Evolutionary conservation across 2,797 vertebrate species (phyloP).

Genomic region (Halcyon chelicuti): DNA sequence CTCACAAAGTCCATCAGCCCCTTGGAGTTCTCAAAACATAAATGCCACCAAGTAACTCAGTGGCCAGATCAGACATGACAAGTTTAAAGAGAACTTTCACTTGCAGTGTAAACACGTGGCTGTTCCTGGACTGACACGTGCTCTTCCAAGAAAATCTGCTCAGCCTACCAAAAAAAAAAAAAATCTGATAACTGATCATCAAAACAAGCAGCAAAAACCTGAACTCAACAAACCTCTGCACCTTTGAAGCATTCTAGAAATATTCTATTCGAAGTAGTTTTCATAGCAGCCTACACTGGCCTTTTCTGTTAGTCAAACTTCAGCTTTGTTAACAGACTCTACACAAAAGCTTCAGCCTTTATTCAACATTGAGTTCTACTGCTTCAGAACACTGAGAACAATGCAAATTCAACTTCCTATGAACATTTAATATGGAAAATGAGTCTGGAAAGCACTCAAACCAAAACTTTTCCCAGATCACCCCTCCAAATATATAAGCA

Average conservation of each 20-base stretch:
- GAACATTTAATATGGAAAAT: background rate
- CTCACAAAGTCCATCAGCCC: background rate
- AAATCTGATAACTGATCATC: background rate
- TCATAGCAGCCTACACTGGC: background rate
- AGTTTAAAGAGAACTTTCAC: background rate
- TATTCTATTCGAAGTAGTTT: background rate
- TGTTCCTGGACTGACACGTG: background rate
- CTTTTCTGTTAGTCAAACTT: background rate
- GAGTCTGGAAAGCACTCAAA: background rate
- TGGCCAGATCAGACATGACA: background rate
- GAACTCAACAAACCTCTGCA: background rate
- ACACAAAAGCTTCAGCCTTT: background rate
- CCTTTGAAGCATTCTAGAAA: background rate
- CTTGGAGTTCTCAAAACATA: background rate
- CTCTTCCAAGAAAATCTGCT: conserved; percentile 30
- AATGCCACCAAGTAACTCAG: background rate
- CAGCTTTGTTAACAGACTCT: background rate
- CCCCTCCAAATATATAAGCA: background rate
- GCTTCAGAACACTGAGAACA: background rate
- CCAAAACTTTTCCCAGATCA: background rate
- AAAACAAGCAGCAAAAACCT: background rate
- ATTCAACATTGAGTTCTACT: background rate
- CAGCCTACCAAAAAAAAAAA: background rate
- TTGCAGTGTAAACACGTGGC: background rate
- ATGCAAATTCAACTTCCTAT: background rate